phyloP scores from a whole-genome alignment of 2,113 vertebrate species.

The Columba janthina region DNA sequence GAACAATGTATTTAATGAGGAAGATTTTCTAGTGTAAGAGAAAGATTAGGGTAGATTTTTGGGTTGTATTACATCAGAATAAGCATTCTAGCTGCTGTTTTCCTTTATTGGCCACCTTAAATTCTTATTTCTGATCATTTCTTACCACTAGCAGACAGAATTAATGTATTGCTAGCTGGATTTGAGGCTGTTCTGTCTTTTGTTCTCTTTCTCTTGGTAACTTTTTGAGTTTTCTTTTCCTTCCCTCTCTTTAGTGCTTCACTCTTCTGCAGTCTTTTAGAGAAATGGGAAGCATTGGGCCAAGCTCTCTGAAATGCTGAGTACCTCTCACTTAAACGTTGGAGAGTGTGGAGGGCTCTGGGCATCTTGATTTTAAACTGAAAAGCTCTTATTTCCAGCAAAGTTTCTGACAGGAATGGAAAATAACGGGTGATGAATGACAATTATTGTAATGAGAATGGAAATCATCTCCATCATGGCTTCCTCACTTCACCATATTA shows the following conservation, averaged over 20 bases:
- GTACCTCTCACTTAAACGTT: background rate
- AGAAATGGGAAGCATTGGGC: background rate
- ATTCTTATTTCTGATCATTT: background rate
- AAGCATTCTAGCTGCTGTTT: background rate
- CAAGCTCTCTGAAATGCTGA: background rate
- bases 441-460: background rate
- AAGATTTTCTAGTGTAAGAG: background rate
- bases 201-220: background rate
- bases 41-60: background rate
- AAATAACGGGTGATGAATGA: background rate
- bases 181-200: background rate
- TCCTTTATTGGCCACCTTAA: background rate
- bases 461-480: background rate
- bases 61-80: background rate
- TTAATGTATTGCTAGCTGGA: background rate
- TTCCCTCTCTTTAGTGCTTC: background rate
- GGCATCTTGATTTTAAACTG: background rate
- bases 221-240: background rate
- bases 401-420: background rate
- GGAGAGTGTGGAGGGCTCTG: background rate
- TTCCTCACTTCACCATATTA: background rate
- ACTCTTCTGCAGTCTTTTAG: background rate
- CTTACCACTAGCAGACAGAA: background rate
- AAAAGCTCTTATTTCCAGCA: background rate
- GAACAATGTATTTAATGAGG: background rate